phyloP scores from a whole-genome alignment of 2,797 vertebrate genomes.

The Cirrhinus molitorella region DNA sequence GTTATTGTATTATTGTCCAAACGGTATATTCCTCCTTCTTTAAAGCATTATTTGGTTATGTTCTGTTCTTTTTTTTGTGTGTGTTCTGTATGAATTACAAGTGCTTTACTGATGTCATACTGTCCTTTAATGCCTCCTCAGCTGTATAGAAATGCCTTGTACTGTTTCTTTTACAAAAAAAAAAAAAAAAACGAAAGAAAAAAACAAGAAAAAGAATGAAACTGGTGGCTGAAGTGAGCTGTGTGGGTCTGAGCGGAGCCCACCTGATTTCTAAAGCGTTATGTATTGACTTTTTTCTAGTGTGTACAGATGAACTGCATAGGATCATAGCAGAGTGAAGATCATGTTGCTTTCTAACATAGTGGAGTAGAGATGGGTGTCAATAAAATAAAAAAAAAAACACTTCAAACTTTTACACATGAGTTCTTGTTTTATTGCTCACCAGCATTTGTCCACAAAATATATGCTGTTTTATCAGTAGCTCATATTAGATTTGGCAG shows the following conservation, averaged over 20 bases:
- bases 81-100: conserved; percentile 78
- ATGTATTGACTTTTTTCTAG: conserved; percentile 88
- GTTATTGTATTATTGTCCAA: conserved; percentile 75
- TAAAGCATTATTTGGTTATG: conserved; percentile 76
- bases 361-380: conserved; percentile 81
- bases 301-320: conserved; percentile 80
- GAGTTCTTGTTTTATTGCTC: conserved; percentile 16
- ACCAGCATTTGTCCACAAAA: not conserved
- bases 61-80: conserved; percentile 66
- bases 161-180: conserved; percentile 68
- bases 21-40: conserved; percentile 75
- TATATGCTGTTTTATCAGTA: not conserved
- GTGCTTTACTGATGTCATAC: conserved; percentile 83
- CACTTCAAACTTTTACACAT: conserved; percentile 6
- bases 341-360: conserved; percentile 82
- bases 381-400: conserved; percentile 68
- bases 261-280: conserved; percentile 80
- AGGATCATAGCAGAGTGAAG: conserved; percentile 79
- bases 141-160: conserved; percentile 85
- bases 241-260: conserved; percentile 74
- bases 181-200: conserved; percentile 50
- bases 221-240: conserved; percentile 35
- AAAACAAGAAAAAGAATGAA: conserved; percentile 23
- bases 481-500: not conserved
- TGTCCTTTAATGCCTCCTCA: conserved; percentile 68